Base-by-base conservation (phyloP, 2,797 vertebrate genomes). In the Bufotes viridis region DNA sequence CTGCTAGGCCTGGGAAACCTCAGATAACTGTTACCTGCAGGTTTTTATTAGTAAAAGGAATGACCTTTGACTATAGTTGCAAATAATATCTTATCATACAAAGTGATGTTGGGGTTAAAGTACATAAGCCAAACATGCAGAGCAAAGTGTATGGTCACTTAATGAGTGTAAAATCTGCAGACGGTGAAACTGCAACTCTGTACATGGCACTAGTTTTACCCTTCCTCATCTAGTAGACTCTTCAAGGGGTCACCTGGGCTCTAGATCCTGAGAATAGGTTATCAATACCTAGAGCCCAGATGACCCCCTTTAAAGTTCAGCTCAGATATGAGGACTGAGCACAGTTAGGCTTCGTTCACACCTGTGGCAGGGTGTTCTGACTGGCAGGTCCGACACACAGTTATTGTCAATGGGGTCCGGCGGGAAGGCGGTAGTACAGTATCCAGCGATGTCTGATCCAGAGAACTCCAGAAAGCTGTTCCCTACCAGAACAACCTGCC, bases 11-110 rank as follows among this genome's bases (percentile, higher is more conserved):
- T 55, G 17, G 0, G 4, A 74, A 12, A 61, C n/a, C 6, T 78
- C 49, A 34, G 42, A 1, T 20, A 34, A n/a, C 17, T 80, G 51
- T 80, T 15, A 69, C 60, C 13, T 18, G 4, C 34, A 3, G 6
- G 2, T 20, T 53, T 42, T 26, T 81, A 74, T 81, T 81, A 63
- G 1, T 53, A 15, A 29, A 26, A 78, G 4, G 9, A 53, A 4
- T 80, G 67, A 85, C 65, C 87, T 88, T 88, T 88, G 82, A 42
- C 42, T 58, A 22, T n/a, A 26, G 53, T 84, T 75, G 11, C 58
- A 24, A 8, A 20, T 49, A 79, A 63, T 81, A 81, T 72, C 75
- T 88, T 88, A 84, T 88, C 87, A 22, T 61, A 26, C 24, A 69
- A 26, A 29, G n/a, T 29, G 26, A 80, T 63, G 14, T 53, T 57